Evolutionary conservation across 2,888 invertebrate species (phyloP), one percentile per base, ranked within the genome.

Genomic region (Sesamia inferens): DNA sequence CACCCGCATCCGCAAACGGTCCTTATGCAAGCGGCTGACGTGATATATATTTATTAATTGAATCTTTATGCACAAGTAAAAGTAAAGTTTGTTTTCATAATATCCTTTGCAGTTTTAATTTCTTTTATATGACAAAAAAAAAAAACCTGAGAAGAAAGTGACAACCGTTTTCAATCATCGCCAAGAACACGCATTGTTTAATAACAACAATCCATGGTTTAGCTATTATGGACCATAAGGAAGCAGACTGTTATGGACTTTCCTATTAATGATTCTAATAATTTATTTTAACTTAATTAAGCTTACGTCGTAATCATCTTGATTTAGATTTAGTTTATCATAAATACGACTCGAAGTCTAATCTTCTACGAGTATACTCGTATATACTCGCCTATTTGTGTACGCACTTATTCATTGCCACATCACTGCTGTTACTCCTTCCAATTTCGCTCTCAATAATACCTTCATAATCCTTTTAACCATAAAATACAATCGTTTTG

Each of bases 381-480:
- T n/a, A 31, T 31, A 3, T 31, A 48, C 31, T 62, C 58, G 58
- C 19, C 44, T 44, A 55, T 68, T 57, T 47, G 14, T 75, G 5
- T 47, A 47, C 16, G 10, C 39, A 54, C n/a, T 76, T 57, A 62
- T 59, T 68, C 19, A 68, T 39, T 65, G 54, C 24, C 64, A 66
- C 51, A 72, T 55, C 71, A 44, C 55, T 68, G 62, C 39, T 42
- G 63, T 13, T 13, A 31, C 19, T 47, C 39, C 10, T 42, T 55
- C 31, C 39, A 16, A 39, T 68, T 68, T 71, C 55, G 11, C 54
- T 78, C 44, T 54, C 54, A 58, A 63, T 82, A 71, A 64, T 69
- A n/a, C 59, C 70, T 59, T 63, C n/a, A 63, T 71, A 83, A 81
- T 79, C 74, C 74, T 31, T 61, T 24, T 68, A 62, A 66, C 31